Evolutionary conservation across 2,888 invertebrate genomes (phyloP).

Genomic region (Tillus elongatus): DNA sequence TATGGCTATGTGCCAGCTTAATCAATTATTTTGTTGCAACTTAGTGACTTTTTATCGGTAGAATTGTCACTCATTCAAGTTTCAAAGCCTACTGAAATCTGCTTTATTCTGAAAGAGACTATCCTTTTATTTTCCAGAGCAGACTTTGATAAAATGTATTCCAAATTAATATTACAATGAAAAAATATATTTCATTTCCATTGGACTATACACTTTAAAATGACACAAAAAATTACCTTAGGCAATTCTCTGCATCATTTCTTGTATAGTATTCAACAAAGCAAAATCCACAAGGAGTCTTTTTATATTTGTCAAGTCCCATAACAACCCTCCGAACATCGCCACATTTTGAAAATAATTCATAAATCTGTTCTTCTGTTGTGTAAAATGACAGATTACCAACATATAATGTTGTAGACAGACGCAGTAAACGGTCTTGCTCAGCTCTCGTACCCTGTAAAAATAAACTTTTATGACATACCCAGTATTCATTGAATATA

Average conservation of each 20-base stretch:
- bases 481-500: no score
- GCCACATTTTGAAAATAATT: constrained; percentile 91
- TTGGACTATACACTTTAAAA: no score
- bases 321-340: constrained; percentile 91
- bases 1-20: no score
- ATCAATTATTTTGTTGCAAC: no score
- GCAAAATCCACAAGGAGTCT: constrained; percentile 99
- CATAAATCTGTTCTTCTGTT: constrained; percentile 96
- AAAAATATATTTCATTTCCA: no score
- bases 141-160: no score
- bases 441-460: constrained; percentile 85
- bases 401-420: constrained; percentile 81
- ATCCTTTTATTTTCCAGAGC: no score
- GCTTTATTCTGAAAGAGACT: no score
- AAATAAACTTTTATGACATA: constrained; percentile 16
- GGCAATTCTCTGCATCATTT: constrained; percentile 66
- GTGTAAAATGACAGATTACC: constrained; percentile 98
- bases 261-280: constrained; percentile 90
- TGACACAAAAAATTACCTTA: constrained; percentile 48
- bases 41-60: no score
- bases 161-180: no score
- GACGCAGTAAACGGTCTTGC: constrained; percentile 68
- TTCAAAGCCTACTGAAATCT: no score
- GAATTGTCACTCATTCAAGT: no score
- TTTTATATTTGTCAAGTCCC: constrained; percentile 96